Base-by-base conservation (phyloP, 2,113 vertebrate species). In the Phrynocephalus versicolor region DNA sequence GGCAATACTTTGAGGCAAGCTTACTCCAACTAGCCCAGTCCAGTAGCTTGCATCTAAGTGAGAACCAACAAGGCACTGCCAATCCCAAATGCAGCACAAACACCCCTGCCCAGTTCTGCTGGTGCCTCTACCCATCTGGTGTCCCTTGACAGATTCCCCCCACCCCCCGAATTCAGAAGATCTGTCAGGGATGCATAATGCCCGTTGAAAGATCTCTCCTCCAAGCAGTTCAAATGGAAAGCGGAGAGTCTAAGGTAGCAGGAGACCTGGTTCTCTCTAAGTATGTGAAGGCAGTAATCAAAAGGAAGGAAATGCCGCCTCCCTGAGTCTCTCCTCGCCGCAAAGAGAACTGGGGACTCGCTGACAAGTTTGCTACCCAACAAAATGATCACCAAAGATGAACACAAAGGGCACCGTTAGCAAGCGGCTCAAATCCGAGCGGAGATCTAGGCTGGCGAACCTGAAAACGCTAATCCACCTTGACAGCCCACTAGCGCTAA, bases 381-480 rank as follows among this genome's bases (percentile, higher is more conserved):
- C 27, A 25, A 21, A 45, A 75, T 16, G 27, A 75, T 7, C 64
- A 39, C 73, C n/a, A 25, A 67, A 33, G 2, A 35, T 2, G n/a
- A 67, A n/a, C 7, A 55, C 83, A 84, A 77, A 69, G 60, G 25
- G 35, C 12, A 21, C 57, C 37, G 41, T 41, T 64, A 45, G 57
- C 58, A 45, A 55, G 12, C n/a, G 0, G 41, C 83, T 67, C 30
- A 5, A 35, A 67, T 16, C 30, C 37, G 35, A 64, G 71, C 9
- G 27, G 37, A 75, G 58, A n/a, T 70, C 3, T 58, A n/a, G 27
- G 39, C 30, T 12, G n/a, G 72, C 19, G 1, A 67, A 60, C 73
- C 41, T 69, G 83, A 55, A 77, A 57, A 67, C 13, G 23, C n/a
- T 84, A 51, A 84, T 77, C 73, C 41, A 57, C 73, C 73, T 69